Evolutionary conservation across 2,797 vertebrate genomes (phyloP).

Genomic region (Acanthopagrus latus): DNA sequence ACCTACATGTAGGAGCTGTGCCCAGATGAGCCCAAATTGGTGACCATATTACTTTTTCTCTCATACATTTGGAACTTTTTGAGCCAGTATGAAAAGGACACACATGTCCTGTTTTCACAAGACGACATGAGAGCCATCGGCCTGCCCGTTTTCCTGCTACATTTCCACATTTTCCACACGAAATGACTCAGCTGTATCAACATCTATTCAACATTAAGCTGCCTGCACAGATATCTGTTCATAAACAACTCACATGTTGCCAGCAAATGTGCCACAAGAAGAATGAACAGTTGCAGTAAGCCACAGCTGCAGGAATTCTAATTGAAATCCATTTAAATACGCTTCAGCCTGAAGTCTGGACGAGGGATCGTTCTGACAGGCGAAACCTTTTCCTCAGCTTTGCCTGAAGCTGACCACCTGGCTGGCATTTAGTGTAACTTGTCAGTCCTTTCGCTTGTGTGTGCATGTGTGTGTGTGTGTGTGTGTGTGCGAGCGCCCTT

Average conservation of each 20-base stretch:
- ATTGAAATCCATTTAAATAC: slow-evolving; percentile 53
- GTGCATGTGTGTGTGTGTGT: neutral
- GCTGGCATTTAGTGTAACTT: slow-evolving; percentile 64
- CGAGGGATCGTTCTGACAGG: slow-evolving; percentile 60
- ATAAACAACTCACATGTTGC: neutral
- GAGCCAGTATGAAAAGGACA: neutral
- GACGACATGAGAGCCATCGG: neutral
- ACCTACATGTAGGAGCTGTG: slow-evolving; percentile 20
- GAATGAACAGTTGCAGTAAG: slow-evolving; percentile 21
- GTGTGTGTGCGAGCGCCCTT: neutral
- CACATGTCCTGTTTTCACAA: neutral
- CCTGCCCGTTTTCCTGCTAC: neutral
- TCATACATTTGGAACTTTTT: slow-evolving; percentile 4
- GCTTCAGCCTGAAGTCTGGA: slow-evolving; percentile 44
- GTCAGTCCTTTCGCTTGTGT: slow-evolving; percentile 27
- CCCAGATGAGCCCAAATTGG: neutral
- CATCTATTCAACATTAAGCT: neutral
- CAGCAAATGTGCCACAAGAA: slow-evolving; percentile 4
- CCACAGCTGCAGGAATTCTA: slow-evolving; percentile 50
- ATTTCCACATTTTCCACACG: neutral
- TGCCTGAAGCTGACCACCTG: slow-evolving; percentile 68
- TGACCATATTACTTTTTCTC: neutral
- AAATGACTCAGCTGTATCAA: neutral
- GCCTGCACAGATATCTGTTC: neutral
- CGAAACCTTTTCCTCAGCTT: slow-evolving; percentile 64